Percentiles rank a stretch among this genome's conserved stretches.
phyloP scores from a whole-genome alignment of 2,888 invertebrate species.

The Dynastes maya region DNA sequence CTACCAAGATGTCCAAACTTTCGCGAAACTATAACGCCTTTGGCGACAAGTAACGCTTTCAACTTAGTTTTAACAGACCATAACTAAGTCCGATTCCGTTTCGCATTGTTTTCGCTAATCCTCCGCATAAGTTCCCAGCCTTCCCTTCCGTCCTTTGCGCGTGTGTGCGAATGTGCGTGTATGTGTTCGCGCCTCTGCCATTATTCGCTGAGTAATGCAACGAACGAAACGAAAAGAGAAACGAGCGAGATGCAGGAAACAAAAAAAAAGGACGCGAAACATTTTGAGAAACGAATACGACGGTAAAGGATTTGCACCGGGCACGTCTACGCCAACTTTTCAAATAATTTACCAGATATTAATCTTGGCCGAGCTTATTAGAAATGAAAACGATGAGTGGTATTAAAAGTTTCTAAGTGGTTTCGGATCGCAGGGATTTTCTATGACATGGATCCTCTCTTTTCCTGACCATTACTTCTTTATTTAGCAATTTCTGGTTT shows the following conservation, averaged over 20 bases:
- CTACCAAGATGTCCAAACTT: conserved; percentile 22
- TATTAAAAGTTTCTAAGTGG: conserved; percentile 44
- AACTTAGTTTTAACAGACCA: conserved; percentile 39
- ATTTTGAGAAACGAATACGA: conserved; percentile 16
- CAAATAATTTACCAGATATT: conserved; percentile 51
- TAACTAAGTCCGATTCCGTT: conserved; percentile 38
- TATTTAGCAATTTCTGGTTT: conserved; percentile 1
- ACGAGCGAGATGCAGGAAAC: not conserved
- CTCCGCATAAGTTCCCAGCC: conserved; percentile 20
- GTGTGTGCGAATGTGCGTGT: not conserved
- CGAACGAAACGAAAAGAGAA: not conserved
- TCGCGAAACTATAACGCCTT: conserved; percentile 35
- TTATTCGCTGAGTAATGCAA: conserved; percentile 24
- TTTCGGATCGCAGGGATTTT: conserved; percentile 36
- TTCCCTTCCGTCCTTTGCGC: not conserved
- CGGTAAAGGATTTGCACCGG: conserved; percentile 34
- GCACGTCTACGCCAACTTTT: conserved; percentile 44
- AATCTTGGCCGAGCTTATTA: conserved; percentile 48
- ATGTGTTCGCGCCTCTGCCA: not conserved
- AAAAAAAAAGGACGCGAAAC: conserved; percentile 27
- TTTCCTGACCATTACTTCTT: not conserved
- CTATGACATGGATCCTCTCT: conserved; percentile 10
- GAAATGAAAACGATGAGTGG: conserved; percentile 49
- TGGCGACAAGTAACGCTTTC: conserved; percentile 38
- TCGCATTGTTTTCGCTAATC: conserved; percentile 42